phyloP scores from a whole-genome alignment of 2,888 invertebrate species.

The Acanthosepion pharaonis region DNA sequence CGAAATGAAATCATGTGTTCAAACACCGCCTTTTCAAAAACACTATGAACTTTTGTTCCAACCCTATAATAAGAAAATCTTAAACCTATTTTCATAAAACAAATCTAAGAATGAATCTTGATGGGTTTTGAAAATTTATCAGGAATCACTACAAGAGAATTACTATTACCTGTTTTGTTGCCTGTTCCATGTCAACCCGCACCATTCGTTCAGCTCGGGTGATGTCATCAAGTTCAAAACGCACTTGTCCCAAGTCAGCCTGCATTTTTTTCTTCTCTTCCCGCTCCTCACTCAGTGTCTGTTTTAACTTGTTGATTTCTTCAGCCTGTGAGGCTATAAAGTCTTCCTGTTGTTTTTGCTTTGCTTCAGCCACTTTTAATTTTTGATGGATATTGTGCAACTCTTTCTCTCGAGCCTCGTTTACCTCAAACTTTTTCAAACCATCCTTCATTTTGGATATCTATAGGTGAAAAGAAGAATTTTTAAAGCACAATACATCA shows the following conservation, averaged over 20 bases:
- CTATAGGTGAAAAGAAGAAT: not conserved
- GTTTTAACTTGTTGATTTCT: constrained; percentile 69
- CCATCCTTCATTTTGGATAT: constrained; percentile 25
- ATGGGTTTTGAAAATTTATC: not conserved
- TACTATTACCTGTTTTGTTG: constrained; percentile 63
- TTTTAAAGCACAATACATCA: not conserved
- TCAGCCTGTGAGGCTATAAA: constrained; percentile 64
- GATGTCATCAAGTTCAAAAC: constrained; percentile 68
- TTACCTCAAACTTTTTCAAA: constrained; percentile 63
- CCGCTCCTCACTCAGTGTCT: constrained; percentile 62
- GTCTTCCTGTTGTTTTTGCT: constrained; percentile 67
- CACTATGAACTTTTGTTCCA: too few relatives aligned
- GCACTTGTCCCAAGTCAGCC: constrained; percentile 63
- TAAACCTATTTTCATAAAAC: too few relatives aligned
- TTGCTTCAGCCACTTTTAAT: constrained; percentile 71
- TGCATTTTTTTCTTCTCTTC: constrained; percentile 66
- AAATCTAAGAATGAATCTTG: too few relatives aligned
- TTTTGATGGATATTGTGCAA: constrained; percentile 69
- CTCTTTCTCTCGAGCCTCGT: constrained; percentile 72
- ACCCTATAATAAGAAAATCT: too few relatives aligned
- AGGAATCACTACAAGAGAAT: not conserved
- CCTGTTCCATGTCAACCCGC: constrained; percentile 71
- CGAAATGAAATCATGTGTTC: too few relatives aligned
- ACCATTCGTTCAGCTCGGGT: constrained; percentile 72
- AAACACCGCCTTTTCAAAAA: too few relatives aligned